These are phyloP conservation scores for Protonibea diacanthus DNA, from an alignment of 2,797 vertebrate genomes.

Conservation along the genomic window DNA sequence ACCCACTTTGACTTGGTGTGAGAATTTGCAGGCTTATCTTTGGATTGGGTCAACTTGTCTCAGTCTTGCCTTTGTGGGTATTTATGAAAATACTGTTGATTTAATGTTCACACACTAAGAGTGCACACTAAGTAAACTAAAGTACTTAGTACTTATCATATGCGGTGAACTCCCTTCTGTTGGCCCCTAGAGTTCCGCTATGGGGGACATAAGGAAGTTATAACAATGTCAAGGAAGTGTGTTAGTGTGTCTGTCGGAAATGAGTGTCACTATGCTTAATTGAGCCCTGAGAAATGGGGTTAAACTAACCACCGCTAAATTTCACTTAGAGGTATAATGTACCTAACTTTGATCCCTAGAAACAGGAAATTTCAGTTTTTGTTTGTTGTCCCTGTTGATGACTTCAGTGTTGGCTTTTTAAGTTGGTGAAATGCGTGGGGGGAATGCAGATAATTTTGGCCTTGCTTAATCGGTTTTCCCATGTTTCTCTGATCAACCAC, in stretches of 20 bases:
- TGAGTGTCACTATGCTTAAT: conserved; percentile 62
- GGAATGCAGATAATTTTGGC: conserved; percentile 25
- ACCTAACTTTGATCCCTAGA: conserved; percentile 49
- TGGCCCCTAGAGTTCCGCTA: conserved; percentile 50
- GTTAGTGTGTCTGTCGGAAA: conserved; percentile 70
- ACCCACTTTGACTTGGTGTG: conserved; percentile 66
- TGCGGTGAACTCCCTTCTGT: conserved; percentile 63
- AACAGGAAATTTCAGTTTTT: conserved; percentile 44
- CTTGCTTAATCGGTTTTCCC: conserved; percentile 47
- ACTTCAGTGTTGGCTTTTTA: conserved; percentile 26
- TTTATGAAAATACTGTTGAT: conserved; percentile 56
- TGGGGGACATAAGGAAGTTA: conserved; percentile 71
- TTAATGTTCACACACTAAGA: conserved; percentile 57
- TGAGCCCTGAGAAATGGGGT: conserved; percentile 53
- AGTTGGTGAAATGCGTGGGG: conserved; percentile 37
- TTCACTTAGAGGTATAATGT: conserved; percentile 30
- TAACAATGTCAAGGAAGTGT: conserved; percentile 85
- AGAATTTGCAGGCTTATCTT: conserved; percentile 75
- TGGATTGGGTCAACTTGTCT: conserved; percentile 47
- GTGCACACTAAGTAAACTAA: conserved; percentile 56
- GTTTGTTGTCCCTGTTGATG: conserved; percentile 2
- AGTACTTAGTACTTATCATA: conserved; percentile 58
- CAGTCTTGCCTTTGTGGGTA: conserved; percentile 45
- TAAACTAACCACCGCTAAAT: conserved; percentile 28
- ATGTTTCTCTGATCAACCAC: conserved; percentile 34